Evolutionary conservation across 2,888 invertebrate genomes (phyloP).

Genomic region (Xylophagus ater): DNA sequence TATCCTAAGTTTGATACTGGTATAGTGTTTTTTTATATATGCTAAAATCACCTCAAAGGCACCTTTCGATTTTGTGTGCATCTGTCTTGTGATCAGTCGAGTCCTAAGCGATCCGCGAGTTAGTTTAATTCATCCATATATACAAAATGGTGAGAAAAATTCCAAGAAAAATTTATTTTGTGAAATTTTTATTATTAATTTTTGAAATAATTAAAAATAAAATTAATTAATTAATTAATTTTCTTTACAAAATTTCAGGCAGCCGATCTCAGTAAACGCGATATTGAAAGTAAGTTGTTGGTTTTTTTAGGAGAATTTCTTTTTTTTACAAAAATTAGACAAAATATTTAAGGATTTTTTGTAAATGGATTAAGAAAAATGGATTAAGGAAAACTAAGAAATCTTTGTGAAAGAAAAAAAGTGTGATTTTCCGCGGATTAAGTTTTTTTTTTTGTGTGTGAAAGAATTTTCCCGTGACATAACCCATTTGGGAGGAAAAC

Average conservation of each 20-base stretch:
- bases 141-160: conserved; percentile 53
- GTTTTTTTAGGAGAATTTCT: too few species aligned
- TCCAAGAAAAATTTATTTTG: conserved; percentile 9
- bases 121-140: conserved; percentile 45
- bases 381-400: too few species aligned
- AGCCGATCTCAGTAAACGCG: conserved; percentile 70
- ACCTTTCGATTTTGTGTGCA: conserved; percentile 35
- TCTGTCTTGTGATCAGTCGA: conserved; percentile 39
- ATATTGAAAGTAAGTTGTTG: conserved; percentile 75
- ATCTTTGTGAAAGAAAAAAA: too few species aligned
- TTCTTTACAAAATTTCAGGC: conserved; percentile 60
- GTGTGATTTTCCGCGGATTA: too few species aligned
- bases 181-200: conserved; percentile 6
- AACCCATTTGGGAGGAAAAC: too few species aligned
- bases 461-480: too few species aligned
- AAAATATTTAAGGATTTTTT: too few species aligned
- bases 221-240: conserved; percentile 11
- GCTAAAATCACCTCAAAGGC: conserved; percentile 36
- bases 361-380: too few species aligned
- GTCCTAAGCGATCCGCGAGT: conserved; percentile 42
- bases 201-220: conserved; percentile 4
- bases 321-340: too few species aligned
- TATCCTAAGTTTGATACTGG: too few species aligned
- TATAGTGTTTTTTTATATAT: too few species aligned
- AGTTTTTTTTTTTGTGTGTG: too few species aligned